Evolutionary conservation across 2,797 vertebrate genomes (phyloP), one percentile per base, ranked within the genome.

Genomic region (Ptychadena robeensis): DNA sequence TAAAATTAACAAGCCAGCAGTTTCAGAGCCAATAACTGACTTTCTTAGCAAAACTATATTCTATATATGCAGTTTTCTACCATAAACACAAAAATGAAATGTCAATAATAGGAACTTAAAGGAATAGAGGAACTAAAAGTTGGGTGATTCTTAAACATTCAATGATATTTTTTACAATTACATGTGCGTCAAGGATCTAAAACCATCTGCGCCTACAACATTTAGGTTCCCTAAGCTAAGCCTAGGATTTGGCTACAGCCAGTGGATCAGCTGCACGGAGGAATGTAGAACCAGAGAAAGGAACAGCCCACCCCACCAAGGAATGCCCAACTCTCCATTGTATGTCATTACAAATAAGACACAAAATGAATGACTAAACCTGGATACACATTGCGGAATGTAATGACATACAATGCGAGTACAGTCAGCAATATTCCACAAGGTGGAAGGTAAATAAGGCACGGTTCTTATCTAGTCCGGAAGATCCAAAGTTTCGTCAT

Each of bases 271-370:
- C 28, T 72, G 63, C 22, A 27, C 15, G 28, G 22, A 6, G 44
- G 80, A 82, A 82, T 82, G 81, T 61, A 9, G 72, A 73, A 66
- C 59, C 37, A 34, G 64, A 44, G 30, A 76, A 68, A 40, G 25
- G 34, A 59, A 64, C 67, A 32, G 28, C 28, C 53, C 72, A 76
- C 48, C 73, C 72, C 64, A 18, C 73, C 73, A 68, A 59, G 53
- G 81, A 82, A 82, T 82, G 73, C 48, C 61, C 74, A 34, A 44
- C 40, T 31, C 35, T 44, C 63, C 38, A 65, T 30, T 5, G 37
- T 32, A 31, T 64, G 64, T 27, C 38, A 25, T 32, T 7, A 65
- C 61, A 30, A n/a, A 32, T n/a, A 38, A 37, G 25, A 38, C 8
- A 66, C 63, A 30, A 65, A 38, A 12, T 31, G 37, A 63, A 75